Percentiles rank a stretch among this genome's conserved stretches.
These are phyloP conservation scores for Macrophya alboannulata DNA, from an alignment of 2,888 invertebrate species.

Conservation along the genomic window DNA sequence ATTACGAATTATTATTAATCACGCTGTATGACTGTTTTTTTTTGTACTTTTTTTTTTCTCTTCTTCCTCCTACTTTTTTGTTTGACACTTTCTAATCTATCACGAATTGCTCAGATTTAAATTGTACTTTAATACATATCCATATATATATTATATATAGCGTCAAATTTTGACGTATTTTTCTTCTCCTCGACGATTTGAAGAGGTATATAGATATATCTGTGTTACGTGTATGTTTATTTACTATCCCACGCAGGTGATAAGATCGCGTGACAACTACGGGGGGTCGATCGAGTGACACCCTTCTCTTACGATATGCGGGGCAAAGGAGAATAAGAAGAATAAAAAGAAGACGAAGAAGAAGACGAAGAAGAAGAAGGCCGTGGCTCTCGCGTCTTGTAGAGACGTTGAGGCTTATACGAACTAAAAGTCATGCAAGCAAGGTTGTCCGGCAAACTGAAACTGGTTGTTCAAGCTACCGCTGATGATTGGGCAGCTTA, in stretches of 20 bases:
- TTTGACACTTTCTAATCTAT: background rate
- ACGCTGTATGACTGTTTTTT: background rate
- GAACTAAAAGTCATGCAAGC: constrained; percentile 44
- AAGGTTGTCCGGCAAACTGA: constrained; percentile 28
- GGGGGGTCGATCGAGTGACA: constrained; percentile 74
- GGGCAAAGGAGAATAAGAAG: constrained; percentile 11
- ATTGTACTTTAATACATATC: background rate
- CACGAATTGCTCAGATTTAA: background rate
- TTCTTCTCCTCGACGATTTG: background rate
- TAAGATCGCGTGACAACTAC: constrained; percentile 77
- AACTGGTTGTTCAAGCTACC: constrained; percentile 69
- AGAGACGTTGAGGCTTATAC: background rate
- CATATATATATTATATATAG: background rate
- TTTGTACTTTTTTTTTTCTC: background rate
- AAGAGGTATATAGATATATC: background rate
- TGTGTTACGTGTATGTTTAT: background rate
- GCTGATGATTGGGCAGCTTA: constrained; percentile 69
- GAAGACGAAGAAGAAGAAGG: background rate
- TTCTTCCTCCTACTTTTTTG: background rate
- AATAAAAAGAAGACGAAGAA: background rate
- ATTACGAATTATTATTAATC: background rate
- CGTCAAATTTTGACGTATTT: background rate
- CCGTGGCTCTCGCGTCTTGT: background rate
- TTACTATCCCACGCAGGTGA: constrained; percentile 60
- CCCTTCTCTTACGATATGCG: constrained; percentile 64